Evolutionary conservation across 1,140 invertebrate genomes (phyloP).

Genomic region (Archegozetes longisetosus): DNA sequence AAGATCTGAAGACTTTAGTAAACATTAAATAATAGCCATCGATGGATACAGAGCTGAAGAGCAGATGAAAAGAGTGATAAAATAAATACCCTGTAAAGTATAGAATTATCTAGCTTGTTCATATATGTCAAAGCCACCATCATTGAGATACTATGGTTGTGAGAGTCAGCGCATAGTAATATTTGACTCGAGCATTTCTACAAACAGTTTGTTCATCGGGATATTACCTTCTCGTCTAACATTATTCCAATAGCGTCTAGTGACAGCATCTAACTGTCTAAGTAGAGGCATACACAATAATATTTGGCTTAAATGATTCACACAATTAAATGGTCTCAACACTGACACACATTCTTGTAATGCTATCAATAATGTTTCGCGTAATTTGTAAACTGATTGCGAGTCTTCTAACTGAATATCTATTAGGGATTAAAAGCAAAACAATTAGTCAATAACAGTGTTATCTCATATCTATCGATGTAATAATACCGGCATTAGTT

Average conservation of each 20-base stretch:
- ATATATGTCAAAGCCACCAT: too few species aligned
- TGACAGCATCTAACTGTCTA: conserved; percentile 68
- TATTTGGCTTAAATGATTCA: conserved; percentile 50
- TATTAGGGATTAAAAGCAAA: conserved; percentile 28
- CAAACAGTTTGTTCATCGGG: conserved; percentile 88
- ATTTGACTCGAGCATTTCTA: conserved; percentile 80
- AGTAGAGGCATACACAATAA: conserved; percentile 72
- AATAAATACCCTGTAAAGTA: too few species aligned
- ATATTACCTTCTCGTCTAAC: conserved; percentile 73
- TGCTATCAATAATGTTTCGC: conserved; percentile 66
- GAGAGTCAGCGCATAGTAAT: neutral
- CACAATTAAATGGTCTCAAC: conserved; percentile 35
- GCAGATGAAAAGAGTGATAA: too few species aligned
- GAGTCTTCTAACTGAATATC: conserved; percentile 76
- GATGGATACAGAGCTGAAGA: too few species aligned
- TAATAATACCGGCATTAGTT: conserved; percentile 47
- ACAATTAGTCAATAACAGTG: neutral
- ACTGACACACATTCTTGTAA: conserved; percentile 68
- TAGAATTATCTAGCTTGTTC: too few species aligned
- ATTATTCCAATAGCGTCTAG: conserved; percentile 73
- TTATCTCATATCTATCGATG: neutral
- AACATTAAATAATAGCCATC: too few species aligned
- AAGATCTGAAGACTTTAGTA: too few species aligned
- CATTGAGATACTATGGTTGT: too few species aligned
- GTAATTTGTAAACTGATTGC: conserved; percentile 60